These are phyloP conservation scores for Mythimna pallens DNA, from an alignment of 2,888 invertebrate species.

Conservation along the genomic window DNA sequence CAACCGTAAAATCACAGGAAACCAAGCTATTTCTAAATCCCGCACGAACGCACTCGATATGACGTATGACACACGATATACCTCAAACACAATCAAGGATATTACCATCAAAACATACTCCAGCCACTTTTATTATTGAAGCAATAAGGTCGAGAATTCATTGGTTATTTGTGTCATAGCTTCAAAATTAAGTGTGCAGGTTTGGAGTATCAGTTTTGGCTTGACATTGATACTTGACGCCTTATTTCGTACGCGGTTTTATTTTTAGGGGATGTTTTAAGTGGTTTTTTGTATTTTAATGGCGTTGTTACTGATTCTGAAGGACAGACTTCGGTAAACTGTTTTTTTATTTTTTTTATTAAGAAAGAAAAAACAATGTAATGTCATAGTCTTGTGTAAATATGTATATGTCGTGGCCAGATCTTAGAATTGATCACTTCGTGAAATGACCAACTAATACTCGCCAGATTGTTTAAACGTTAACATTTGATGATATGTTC, in stretches of 20 bases:
- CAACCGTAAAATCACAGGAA: conserved; percentile 75
- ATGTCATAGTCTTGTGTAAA: too few relatives aligned
- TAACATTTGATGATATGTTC: too few relatives aligned
- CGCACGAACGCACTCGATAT: conserved; percentile 75
- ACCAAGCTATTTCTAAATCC: conserved; percentile 78
- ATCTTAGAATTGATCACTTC: too few relatives aligned
- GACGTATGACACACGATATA: conserved; percentile 79
- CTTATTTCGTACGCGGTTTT: conserved; percentile 76
- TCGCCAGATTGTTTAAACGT: too few relatives aligned
- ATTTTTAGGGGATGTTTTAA: conserved; percentile 68
- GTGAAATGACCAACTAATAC: too few relatives aligned
- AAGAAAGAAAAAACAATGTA: background rate
- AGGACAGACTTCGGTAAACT: conserved; percentile 1
- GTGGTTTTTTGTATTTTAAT: conserved; percentile 64
- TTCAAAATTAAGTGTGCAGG: conserved; percentile 41
- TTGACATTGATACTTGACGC: conserved; percentile 83
- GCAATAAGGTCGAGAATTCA: conserved; percentile 60
- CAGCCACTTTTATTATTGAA: conserved; percentile 39
- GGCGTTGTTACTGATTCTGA: conserved; percentile 43
- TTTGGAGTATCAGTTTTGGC: conserved; percentile 77
- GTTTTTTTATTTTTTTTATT: background rate
- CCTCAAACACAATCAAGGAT: conserved; percentile 63
- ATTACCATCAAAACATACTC: conserved; percentile 35
- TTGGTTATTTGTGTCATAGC: conserved; percentile 43
- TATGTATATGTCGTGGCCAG: too few relatives aligned